Evolutionary conservation across 2,797 vertebrate species (phyloP).

Genomic region (Spinus olivaceus): DNA sequence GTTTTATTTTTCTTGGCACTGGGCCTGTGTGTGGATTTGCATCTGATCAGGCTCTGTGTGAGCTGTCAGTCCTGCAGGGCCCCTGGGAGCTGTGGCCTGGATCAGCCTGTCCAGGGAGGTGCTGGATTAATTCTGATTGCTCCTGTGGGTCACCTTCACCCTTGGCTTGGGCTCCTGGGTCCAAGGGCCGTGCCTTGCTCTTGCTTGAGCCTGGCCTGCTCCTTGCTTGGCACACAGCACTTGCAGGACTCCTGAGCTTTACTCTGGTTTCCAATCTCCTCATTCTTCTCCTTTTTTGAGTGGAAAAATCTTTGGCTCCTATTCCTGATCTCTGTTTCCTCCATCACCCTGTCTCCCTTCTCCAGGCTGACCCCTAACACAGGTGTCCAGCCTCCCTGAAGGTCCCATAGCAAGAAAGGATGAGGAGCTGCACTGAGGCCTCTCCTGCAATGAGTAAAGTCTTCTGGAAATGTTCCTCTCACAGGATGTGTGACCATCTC

Average conservation of each 20-base stretch:
- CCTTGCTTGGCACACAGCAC: background rate
- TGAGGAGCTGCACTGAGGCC: background rate
- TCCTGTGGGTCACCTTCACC: background rate
- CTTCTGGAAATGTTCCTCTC: background rate
- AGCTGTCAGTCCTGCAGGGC: background rate
- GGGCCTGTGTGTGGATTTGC: background rate
- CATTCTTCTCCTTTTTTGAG: background rate
- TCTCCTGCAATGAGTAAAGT: background rate
- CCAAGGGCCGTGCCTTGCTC: background rate
- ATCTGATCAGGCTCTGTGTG: background rate
- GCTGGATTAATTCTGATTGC: background rate
- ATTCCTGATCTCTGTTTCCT: background rate
- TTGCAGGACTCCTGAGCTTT: background rate
- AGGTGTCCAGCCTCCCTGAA: background rate
- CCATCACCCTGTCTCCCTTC: background rate
- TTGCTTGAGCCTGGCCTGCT: background rate
- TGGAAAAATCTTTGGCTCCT: background rate
- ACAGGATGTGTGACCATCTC: background rate
- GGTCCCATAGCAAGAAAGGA: background rate
- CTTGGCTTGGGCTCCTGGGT: background rate
- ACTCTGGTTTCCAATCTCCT: background rate
- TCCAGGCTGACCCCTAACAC: background rate
- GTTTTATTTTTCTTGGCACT: background rate
- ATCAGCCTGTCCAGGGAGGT: background rate
- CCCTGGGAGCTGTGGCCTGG: background rate